These are phyloP conservation scores for Andrena fulva DNA, from an alignment of 2,888 invertebrate species.

Conservation along the genomic window DNA sequence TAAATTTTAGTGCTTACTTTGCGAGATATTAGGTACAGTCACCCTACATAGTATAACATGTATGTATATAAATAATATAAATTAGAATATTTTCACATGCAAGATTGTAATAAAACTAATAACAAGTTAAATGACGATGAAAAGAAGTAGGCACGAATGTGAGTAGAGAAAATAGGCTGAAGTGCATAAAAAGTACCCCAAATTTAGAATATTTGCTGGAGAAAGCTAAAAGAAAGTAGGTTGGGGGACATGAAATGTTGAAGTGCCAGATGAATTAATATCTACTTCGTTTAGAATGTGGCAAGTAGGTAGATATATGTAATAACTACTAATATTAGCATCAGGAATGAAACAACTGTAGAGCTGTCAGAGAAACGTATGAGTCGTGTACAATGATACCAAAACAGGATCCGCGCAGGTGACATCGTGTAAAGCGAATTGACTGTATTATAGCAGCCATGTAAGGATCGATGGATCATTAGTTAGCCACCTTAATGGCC, in stretches of 20 bases:
- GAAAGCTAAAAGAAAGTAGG: conserved; percentile 2
- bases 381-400: neutral
- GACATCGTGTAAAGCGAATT: conserved; percentile 19
- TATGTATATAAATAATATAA: too few species aligned
- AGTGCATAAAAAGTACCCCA: too few species aligned
- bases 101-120: too few species aligned
- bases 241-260: neutral
- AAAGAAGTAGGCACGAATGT: too few species aligned
- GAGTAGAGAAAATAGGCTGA: too few species aligned
- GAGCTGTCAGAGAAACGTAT: neutral
- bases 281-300: neutral
- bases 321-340: conserved; percentile 1
- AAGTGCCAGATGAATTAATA: neutral
- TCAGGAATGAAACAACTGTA: neutral
- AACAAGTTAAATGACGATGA: too few species aligned
- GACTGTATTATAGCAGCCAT: neutral
- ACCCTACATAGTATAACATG: too few species aligned
- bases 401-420: conserved; percentile 21
- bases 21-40: too few species aligned
- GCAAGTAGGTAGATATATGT: neutral
- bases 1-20: too few species aligned
- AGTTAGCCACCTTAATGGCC: conserved; percentile 22
- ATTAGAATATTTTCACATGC: too few species aligned
- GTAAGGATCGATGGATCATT: conserved; percentile 12
- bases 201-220: too few species aligned